A percentile compares a stretch with the other conserved stretches of the same genome.
These are phyloP conservation scores for Cephalopholis sonnerati DNA, from an alignment of 2,113 vertebrate species.

Conservation along the genomic window DNA sequence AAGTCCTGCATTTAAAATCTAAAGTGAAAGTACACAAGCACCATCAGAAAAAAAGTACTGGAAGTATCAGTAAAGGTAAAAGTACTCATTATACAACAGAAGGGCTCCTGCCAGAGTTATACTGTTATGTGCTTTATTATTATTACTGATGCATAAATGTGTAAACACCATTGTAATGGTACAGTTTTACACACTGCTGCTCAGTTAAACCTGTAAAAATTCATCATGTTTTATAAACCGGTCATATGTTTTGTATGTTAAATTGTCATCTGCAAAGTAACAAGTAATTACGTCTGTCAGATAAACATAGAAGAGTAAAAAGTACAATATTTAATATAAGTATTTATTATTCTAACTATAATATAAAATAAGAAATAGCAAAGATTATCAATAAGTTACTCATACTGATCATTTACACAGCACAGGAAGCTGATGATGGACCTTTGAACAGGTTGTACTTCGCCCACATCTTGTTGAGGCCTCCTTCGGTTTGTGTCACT, in stretches of 20 bases:
- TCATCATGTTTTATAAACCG: not conserved
- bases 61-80: not conserved
- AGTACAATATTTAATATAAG: not conserved
- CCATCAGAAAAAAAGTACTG: not conserved
- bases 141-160: not conserved
- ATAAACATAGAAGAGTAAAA: not conserved
- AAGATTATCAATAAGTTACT: not conserved
- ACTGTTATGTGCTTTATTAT: no score
- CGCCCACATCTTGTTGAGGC: slow-evolving; percentile 15
- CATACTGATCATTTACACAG: not conserved
- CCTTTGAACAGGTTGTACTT: slow-evolving; percentile 53
- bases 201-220: not conserved
- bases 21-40: no score
- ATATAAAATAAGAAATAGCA: not conserved
- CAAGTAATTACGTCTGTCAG: not conserved
- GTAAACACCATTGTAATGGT: not conserved
- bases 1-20: no score
- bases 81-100: not conserved
- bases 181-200: not conserved
- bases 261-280: not conserved
- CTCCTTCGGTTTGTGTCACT: slow-evolving; percentile 27
- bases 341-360: no score
- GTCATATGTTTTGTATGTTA: not conserved
- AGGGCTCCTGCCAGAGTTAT: not conserved
- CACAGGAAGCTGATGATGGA: not conserved